A percentile compares a stretch with the other conserved stretches of the same genome.
Evolutionary conservation across 2,888 invertebrate species (phyloP).

Genomic region (Nasonia oneida): DNA sequence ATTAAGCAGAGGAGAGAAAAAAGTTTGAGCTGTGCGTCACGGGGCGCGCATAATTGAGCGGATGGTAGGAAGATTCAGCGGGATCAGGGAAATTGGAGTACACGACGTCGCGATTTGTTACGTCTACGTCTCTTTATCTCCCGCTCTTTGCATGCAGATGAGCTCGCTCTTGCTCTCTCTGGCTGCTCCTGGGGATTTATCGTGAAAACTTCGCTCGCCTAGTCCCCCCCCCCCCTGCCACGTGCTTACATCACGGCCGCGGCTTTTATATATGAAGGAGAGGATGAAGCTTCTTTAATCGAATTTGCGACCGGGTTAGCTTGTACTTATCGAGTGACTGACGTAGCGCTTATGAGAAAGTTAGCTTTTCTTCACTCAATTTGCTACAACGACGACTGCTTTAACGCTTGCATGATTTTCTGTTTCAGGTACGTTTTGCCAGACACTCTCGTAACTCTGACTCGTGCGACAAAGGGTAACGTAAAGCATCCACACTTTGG

Average conservation of each 20-base stretch:
- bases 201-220: neutral
- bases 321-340: neutral
- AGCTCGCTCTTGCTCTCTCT: neutral
- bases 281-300: constrained; percentile 20
- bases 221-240: neutral
- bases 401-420: constrained; percentile 5
- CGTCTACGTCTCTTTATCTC: constrained; percentile 20
- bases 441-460: neutral
- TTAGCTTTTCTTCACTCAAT: neutral
- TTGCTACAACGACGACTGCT: neutral
- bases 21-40: neutral
- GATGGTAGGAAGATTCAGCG: neutral
- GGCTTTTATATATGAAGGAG: neutral
- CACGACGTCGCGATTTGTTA: constrained; percentile 46
- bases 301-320: neutral
- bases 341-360: neutral
- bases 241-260: neutral
- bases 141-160: constrained; percentile 45
- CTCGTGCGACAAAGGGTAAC: neutral
- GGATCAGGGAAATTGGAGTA: constrained; percentile 31
- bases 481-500: neutral
- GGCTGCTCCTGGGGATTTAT: constrained; percentile 19
- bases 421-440: constrained; percentile 28
- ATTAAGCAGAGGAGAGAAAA: neutral
- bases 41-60: constrained; percentile 21